Evolutionary conservation across 2,113 vertebrate species (phyloP), one percentile per base, ranked within the genome.

Genomic region (Dasyprocta punctata): DNA sequence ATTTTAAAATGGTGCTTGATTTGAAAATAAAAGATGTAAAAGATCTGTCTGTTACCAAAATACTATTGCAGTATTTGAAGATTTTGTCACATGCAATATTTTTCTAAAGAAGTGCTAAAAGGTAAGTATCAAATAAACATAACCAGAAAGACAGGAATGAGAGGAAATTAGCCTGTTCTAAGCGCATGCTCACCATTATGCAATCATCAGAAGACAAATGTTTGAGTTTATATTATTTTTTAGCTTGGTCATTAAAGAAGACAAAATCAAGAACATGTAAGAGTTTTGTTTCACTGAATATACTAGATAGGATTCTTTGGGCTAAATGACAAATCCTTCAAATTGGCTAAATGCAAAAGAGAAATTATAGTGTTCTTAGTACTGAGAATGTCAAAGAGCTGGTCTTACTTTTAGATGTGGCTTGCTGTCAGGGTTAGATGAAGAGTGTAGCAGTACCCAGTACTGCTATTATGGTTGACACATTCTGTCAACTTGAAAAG

Each of bases 81-180:
- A 33, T 89, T 94, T 94, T 63, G 14, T n/a, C 19, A 81, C 94
- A 95, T 69, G 44, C 36, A 30, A 4, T 38, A 60, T 49, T 98
- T 97, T 95, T 94, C 95, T 92, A 65, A 89, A 52, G 1, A 96
- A 60, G 63, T 49, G 86, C 91, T 60, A 87, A 80, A 94, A 71
- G 97, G 63, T 44, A 96, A 96, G 97, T 97, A 92, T 95, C 10
- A 97, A 89, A 96, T 87, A 93, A 92, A 96, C 4, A 26, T 63
- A 98, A 97, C 49, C n/a, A 92, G 49, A 75, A 86, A 92, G 92
- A 49, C 54, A 84, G n/a, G 44, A 84, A 90, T 36, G n/a, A 93
- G 75, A 63, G 47, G 41, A 95, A 95, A 82, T 82, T 11, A 95
- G 36, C 54, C 47, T 89, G 3, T 78, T 94, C 81, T 13, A 95